Conservation (phyloP, 2,113 vertebrate species). For the Brevimyrus niger region DNA sequence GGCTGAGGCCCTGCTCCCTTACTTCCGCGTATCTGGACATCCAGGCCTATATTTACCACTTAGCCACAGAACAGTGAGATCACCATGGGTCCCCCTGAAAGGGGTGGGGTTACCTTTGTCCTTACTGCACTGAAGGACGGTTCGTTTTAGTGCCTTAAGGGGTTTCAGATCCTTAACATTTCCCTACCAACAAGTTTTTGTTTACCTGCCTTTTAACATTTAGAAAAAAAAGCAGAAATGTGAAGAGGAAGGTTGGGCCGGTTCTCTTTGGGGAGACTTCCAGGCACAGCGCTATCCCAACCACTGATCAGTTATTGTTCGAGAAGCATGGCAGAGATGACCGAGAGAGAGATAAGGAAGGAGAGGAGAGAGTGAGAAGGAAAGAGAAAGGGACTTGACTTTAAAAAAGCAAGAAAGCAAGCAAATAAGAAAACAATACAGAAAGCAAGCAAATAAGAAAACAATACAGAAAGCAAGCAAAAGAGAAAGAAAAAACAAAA, state of each 20-base stretch:
- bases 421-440: too few species aligned
- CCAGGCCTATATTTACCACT: slow-evolving; percentile 5
- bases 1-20: background rate
- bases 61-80: background rate
- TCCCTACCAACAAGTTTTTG: background rate
- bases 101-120: background rate
- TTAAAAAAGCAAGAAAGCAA: too few species aligned
- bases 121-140: background rate
- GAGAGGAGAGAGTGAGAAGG: too few species aligned
- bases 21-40: background rate
- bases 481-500: background rate
- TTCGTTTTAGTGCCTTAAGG: background rate
- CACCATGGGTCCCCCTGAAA: background rate
- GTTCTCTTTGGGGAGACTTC: background rate
- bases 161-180: too few species aligned
- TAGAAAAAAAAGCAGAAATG: background rate
- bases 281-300: background rate
- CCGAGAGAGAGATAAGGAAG: background rate
- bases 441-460: too few species aligned
- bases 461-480: too few species aligned
- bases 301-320: background rate
- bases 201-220: background rate
- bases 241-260: background rate
- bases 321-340: background rate
- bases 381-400: too few species aligned